Conservation (phyloP, 2,888 invertebrate genomes). For the Leptinotarsa rubiginosa region DNA sequence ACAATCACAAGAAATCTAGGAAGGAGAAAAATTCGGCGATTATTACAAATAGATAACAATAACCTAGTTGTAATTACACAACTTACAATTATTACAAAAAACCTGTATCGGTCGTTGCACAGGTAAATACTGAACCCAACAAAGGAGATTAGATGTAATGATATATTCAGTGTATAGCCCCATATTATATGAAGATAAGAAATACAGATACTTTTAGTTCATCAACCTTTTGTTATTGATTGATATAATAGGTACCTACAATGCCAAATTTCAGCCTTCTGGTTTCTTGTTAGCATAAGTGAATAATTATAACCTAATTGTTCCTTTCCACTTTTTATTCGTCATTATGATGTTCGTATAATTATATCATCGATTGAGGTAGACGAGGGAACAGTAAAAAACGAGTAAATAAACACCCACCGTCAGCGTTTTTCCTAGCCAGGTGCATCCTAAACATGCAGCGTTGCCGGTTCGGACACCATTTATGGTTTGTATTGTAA, state of each 20-base stretch:
- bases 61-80: slow-evolving; percentile 21
- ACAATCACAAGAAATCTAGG: slow-evolving; percentile 19
- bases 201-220: not conserved
- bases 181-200: not conserved
- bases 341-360: not conserved
- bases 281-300: too few species aligned
- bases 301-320: too few species aligned
- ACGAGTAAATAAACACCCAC: slow-evolving; percentile 2
- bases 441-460: slow-evolving; percentile 12
- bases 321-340: too few species aligned
- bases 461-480: not conserved
- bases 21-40: not conserved
- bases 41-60: too few species aligned
- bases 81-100: not conserved
- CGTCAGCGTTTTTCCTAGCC: not conserved
- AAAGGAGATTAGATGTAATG: not conserved
- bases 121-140: not conserved
- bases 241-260: not conserved
- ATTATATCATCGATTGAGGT: not conserved
- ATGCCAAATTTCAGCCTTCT: not conserved
- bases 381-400: not conserved
- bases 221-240: slow-evolving; percentile 12
- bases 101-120: not conserved
- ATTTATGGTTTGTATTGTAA: too few species aligned
- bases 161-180: not conserved